Evolutionary conservation across 2,888 invertebrate species (phyloP).

Genomic region (Oscheius sp.): DNA sequence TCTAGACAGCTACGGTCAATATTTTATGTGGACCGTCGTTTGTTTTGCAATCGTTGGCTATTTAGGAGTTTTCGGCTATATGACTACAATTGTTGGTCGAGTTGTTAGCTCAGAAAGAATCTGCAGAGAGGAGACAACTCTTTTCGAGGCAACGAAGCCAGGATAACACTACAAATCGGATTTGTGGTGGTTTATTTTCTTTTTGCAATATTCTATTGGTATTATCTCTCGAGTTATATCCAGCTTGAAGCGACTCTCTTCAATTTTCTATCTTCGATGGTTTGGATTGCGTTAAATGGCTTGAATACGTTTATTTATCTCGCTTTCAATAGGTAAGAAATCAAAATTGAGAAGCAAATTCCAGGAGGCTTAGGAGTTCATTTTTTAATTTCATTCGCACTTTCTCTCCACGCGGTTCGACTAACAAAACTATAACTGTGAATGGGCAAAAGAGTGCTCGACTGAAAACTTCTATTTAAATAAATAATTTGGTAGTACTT

Average conservation of each 20-base stretch:
- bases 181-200: slow-evolving; percentile 13
- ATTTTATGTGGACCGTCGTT: background rate
- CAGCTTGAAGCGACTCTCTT: background rate
- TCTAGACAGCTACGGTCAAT: background rate
- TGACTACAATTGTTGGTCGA: slow-evolving; percentile 4
- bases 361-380: slow-evolving; percentile 1
- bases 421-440: background rate
- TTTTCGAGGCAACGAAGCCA: slow-evolving; percentile 5
- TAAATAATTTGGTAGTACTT: no score
- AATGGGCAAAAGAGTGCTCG: background rate
- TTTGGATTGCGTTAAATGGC: slow-evolving; percentile 26
- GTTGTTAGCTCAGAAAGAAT: background rate
- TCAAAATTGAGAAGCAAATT: background rate
- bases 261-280: slow-evolving; percentile 1
- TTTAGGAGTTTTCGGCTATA: background rate
- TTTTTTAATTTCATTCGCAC: background rate
- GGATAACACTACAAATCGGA: slow-evolving; percentile 2
- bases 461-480: no score
- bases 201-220: slow-evolving; percentile 19
- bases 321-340: slow-evolving; percentile 19
- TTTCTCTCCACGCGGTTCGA: background rate
- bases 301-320: slow-evolving; percentile 9
- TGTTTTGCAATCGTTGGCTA: background rate
- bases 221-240: background rate
- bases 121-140: background rate